A percentile compares a stretch with the other conserved stretches of the same genome.
Conservation (phyloP, 2,797 vertebrate genomes). For the Sebastes minor region DNA sequence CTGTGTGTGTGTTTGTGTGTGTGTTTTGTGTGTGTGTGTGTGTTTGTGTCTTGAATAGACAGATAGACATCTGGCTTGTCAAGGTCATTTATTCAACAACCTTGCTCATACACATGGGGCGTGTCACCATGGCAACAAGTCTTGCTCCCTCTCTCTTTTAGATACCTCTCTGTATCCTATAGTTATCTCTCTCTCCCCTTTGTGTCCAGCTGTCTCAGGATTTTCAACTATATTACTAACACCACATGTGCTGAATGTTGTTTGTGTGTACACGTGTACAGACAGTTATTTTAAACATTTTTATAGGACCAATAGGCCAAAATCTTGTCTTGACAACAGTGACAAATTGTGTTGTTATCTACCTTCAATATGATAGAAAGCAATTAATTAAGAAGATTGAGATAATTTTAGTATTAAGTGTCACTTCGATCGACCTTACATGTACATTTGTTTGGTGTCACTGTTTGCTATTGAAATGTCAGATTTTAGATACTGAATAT, state of each 20-base stretch:
- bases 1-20: neutral
- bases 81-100: conserved; percentile 79
- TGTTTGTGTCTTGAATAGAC: conserved; percentile 46
- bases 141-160: conserved; percentile 48
- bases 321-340: neutral
- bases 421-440: neutral
- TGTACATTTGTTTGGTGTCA: neutral
- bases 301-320: neutral
- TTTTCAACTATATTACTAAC: conserved; percentile 8
- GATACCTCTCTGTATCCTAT: conserved; percentile 16
- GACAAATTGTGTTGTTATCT: neutral
- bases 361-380: neutral
- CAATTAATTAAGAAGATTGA: neutral
- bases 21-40: neutral
- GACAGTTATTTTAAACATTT: neutral
- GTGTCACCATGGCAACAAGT: conserved; percentile 77
- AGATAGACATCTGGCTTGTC: conserved; percentile 73
- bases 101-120: conserved; percentile 65
- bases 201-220: conserved; percentile 17
- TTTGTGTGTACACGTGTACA: neutral
- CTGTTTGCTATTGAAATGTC: neutral
- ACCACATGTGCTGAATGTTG: neutral
- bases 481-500: neutral
- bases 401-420: neutral
- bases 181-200: conserved; percentile 16